Evolutionary conservation across 2,888 invertebrate species (phyloP).

Genomic region (Parapristionchus giblindavisi): DNA sequence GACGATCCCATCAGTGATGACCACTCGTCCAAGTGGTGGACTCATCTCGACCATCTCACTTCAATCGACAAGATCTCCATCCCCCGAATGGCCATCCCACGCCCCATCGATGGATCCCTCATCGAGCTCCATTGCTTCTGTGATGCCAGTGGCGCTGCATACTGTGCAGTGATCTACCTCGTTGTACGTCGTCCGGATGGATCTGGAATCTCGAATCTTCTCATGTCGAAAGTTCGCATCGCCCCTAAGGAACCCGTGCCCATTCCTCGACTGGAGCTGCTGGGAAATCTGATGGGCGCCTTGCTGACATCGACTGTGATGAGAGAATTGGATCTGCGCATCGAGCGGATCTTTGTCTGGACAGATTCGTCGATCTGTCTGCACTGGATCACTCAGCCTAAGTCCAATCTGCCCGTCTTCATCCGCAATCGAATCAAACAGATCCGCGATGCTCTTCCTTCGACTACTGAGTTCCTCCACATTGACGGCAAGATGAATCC

Average conservation of each 20-base stretch:
- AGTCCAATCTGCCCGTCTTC: slow-evolving; percentile 21
- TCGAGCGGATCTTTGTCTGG: slow-evolving; percentile 39
- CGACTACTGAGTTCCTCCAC: slow-evolving; percentile 15
- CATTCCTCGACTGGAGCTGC: slow-evolving; percentile 45
- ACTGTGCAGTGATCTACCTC: slow-evolving; percentile 4
- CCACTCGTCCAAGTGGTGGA: background rate
- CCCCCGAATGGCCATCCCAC: background rate
- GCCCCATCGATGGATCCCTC: slow-evolving; percentile 1
- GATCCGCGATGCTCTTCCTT: background rate
- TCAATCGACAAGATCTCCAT: background rate
- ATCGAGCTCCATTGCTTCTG: slow-evolving; percentile 22
- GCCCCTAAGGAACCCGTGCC: background rate
- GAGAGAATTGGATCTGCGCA: slow-evolving; percentile 18
- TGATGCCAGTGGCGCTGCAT: background rate
- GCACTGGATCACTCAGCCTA: slow-evolving; percentile 17
- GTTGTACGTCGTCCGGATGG: background rate
- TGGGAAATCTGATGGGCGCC: slow-evolving; percentile 38
- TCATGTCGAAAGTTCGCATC: slow-evolving; percentile 26
- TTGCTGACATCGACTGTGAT: background rate
- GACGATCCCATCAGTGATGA: background rate
- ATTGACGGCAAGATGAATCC: slow-evolving; percentile 4
- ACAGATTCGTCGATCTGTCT: slow-evolving; percentile 39
- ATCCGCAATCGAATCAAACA: slow-evolving; percentile 16
- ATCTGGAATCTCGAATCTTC: background rate
- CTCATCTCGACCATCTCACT: background rate